phyloP scores from a whole-genome alignment of 2,797 vertebrate species.

The Limnodromus scolopaceus region DNA sequence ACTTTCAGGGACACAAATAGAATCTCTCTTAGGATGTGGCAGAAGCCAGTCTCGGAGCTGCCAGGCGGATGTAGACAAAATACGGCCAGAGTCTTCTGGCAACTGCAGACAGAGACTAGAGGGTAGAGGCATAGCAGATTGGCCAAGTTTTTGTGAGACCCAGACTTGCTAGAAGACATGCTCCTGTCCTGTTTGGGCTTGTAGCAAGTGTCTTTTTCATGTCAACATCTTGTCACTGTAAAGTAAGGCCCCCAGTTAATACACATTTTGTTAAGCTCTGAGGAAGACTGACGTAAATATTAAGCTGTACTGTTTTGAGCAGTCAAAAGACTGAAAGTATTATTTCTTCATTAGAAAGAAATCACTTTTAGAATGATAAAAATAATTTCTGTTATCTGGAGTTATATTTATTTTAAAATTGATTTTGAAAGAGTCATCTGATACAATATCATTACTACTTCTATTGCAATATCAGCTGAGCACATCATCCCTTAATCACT shows the following conservation, averaged over 20 bases:
- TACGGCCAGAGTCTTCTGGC: not conserved
- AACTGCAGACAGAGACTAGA: not conserved
- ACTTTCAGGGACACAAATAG: slow-evolving; percentile 19
- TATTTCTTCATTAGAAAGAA: not conserved
- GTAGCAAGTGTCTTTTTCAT: not conserved
- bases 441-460: not conserved
- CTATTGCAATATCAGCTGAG: not conserved
- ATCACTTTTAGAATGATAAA: not conserved
- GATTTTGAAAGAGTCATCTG: not conserved
- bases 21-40: not conserved
- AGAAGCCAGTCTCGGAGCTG: not conserved
- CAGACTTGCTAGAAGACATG: not conserved
- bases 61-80: not conserved
- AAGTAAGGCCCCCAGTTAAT: not conserved
- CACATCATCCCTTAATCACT: not conserved
- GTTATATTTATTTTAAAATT: not conserved
- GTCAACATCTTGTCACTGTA: not conserved
- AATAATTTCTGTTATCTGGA: not conserved
- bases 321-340: not conserved
- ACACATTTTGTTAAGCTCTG: rapidly evolving
- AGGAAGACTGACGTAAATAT: not conserved
- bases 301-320: not conserved
- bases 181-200: not conserved
- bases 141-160: not conserved
- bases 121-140: not conserved